These are phyloP conservation scores for Myocastor coypus DNA, from an alignment of 2,113 vertebrate genomes.

Conservation along the genomic window DNA sequence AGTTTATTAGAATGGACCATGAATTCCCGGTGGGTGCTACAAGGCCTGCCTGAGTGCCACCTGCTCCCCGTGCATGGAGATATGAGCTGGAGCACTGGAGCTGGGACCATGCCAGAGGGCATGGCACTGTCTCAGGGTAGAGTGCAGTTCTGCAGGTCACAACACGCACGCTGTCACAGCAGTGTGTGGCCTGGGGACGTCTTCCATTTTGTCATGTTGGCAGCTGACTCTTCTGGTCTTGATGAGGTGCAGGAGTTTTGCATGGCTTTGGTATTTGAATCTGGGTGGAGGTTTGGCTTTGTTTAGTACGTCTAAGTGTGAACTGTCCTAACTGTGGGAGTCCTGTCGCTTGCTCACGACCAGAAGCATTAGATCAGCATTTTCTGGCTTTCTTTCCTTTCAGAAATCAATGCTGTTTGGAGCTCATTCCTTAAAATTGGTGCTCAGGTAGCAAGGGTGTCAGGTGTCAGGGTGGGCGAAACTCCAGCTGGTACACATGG, in stretches of 20 bases:
- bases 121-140: not conserved
- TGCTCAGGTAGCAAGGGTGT: not conserved
- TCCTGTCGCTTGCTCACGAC: not conserved
- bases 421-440: not conserved
- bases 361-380: not conserved
- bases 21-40: constrained; percentile 62
- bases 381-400: not conserved
- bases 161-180: fast-evolving
- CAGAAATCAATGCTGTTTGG: not conserved
- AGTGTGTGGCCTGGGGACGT: not conserved
- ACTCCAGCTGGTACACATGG: too few species aligned
- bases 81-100: constrained; percentile 44
- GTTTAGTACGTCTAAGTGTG: not conserved
- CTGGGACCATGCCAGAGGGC: constrained; percentile 47
- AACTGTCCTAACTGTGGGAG: not conserved
- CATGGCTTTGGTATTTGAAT: not conserved
- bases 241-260: not conserved
- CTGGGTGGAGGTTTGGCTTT: not conserved
- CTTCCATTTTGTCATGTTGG: not conserved
- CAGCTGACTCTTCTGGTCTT: not conserved
- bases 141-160: not conserved
- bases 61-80: constrained; percentile 47
- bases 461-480: fast-evolving
- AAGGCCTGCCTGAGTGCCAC: constrained; percentile 62
- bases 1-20: constrained; percentile 71